A percentile compares a stretch with the other conserved stretches of the same genome.
phyloP scores from a whole-genome alignment of 1,140 invertebrate species.

The Drosophila biarmipes region DNA sequence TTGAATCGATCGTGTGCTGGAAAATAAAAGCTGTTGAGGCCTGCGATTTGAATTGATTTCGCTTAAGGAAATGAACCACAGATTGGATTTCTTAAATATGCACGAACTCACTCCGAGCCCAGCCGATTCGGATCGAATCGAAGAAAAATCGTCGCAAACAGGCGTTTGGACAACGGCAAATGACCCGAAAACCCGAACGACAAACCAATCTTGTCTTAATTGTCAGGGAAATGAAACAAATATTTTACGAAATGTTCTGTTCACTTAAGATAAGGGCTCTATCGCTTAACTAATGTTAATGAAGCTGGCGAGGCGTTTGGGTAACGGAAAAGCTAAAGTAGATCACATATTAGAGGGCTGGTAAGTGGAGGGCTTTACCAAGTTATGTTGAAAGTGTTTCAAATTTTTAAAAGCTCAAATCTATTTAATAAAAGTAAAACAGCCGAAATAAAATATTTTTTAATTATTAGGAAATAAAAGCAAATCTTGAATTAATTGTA shows the following conservation, averaged over 20 bases:
- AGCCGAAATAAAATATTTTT: too few relatives aligned
- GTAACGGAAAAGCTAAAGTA: conserved; percentile 21
- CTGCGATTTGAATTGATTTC: conserved; percentile 79
- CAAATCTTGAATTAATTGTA: too few relatives aligned
- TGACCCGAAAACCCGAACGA: conserved; percentile 48
- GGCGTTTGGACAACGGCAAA: conserved; percentile 40
- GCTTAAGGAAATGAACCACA: conserved; percentile 68
- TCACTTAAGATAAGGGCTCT: conserved; percentile 46
- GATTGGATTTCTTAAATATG: conserved; percentile 56
- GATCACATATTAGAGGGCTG: conserved; percentile 11
- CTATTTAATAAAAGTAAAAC: too few relatives aligned
- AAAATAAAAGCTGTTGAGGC: conserved; percentile 68
- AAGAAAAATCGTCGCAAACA: conserved; percentile 25
- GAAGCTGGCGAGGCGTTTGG: conserved; percentile 1
- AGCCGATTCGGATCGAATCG: conserved; percentile 31
- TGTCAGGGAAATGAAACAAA: conserved; percentile 50
- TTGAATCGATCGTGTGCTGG: conserved; percentile 67
- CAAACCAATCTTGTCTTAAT: conserved; percentile 61
- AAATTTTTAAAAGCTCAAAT: too few relatives aligned
- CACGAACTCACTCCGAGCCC: conserved; percentile 10
- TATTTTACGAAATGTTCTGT: conserved; percentile 42
- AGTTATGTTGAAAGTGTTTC: too few relatives aligned
- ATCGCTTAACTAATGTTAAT: conserved; percentile 29
- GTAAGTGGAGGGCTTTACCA: too few relatives aligned
- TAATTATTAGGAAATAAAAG: too few relatives aligned